Percentiles rank a stretch among this genome's conserved stretches.
phyloP scores from a whole-genome alignment of 2,888 invertebrate genomes.

The Synergus japonicus region DNA sequence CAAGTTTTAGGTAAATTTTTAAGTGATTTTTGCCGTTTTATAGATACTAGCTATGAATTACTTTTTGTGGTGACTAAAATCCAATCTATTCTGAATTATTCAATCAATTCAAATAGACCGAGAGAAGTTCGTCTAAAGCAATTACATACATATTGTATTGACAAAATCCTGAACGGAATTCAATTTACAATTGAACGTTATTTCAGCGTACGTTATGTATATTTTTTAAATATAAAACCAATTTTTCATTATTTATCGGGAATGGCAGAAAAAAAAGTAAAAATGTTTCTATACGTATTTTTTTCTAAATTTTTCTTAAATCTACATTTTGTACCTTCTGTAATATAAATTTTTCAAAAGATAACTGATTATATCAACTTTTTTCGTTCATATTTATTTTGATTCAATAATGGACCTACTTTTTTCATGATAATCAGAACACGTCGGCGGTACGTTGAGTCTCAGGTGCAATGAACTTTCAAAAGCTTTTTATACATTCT shows the following conservation, averaged over 20 bases:
- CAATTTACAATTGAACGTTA: too few species aligned
- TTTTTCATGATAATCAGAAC: background rate
- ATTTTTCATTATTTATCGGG: too few species aligned
- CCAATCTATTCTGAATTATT: background rate
- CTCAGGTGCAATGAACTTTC: slow-evolving; percentile 28
- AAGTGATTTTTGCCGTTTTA: too few species aligned
- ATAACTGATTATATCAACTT: background rate
- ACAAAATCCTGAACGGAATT: too few species aligned
- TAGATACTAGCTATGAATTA: background rate
- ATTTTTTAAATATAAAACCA: too few species aligned
- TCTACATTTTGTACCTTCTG: background rate
- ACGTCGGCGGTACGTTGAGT: background rate
- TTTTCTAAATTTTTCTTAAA: too few species aligned
- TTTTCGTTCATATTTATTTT: slow-evolving; percentile 2
- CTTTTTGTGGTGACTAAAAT: background rate
- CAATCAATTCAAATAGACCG: background rate
- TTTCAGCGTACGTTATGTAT: too few species aligned
- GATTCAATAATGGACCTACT: background rate
- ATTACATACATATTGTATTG: too few species aligned
- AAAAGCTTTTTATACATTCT: background rate
- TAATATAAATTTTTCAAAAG: background rate
- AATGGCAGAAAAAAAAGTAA: too few species aligned
- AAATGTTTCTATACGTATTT: too few species aligned
- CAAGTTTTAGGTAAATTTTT: too few species aligned
- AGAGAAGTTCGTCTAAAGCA: too few species aligned